Conservation (phyloP, 2,888 invertebrate genomes). For the Tuberolachnus salignus region DNA sequence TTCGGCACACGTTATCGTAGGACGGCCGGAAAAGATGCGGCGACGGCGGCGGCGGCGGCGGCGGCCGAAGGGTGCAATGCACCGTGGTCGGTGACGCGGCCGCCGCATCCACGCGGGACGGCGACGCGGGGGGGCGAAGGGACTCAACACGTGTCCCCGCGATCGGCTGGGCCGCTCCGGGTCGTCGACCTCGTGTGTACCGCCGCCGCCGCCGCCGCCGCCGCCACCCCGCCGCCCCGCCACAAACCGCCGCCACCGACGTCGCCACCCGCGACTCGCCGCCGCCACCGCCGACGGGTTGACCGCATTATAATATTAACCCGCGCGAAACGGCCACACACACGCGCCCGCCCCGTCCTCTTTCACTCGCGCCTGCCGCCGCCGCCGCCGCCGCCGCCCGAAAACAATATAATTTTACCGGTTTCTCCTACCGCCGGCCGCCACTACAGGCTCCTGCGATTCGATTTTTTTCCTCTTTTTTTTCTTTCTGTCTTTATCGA, state of each 20-base stretch:
- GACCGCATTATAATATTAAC: conserved; percentile 1
- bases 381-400: not conserved
- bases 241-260: not conserved
- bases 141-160: conserved; percentile 53
- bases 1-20: conserved; percentile 49
- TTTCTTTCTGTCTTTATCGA: no score
- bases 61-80: not conserved
- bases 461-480: no score
- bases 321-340: conserved; percentile 28
- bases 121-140: conserved; percentile 31
- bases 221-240: not conserved
- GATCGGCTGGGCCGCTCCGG: conserved; percentile 25
- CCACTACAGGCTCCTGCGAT: no score
- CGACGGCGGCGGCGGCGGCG: not conserved
- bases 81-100: not conserved
- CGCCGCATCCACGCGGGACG: not conserved
- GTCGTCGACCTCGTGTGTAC: conserved; percentile 13
- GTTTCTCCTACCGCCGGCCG: not conserved
- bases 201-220: not conserved
- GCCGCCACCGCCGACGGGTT: not conserved
- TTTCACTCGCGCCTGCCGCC: not conserved
- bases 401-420: conserved; percentile 13
- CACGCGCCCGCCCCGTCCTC: not conserved
- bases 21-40: conserved; percentile 28
- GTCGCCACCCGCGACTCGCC: not conserved